Base-by-base conservation (phyloP, 2,797 vertebrate genomes). In the Hemitrygon akajei region DNA sequence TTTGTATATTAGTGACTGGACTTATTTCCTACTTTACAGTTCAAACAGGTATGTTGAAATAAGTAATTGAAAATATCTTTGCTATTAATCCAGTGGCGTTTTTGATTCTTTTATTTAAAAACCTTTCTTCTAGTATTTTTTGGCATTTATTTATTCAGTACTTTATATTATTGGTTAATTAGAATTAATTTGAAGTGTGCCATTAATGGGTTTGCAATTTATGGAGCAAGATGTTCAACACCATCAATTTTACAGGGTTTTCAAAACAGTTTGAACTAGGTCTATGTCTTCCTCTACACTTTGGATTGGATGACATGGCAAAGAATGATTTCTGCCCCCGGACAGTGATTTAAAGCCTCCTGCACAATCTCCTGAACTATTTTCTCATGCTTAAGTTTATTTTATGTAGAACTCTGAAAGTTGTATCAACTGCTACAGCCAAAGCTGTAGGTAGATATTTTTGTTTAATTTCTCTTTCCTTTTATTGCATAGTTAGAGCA, bases 11-110 rank as follows among this genome's bases (percentile, higher is more conserved):
- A 58, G 25, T 58, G 11, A n/a, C 18, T 6, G 71, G 71, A 56
- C 5, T 93, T 27, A n/a, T n/a, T 16, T 56, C 47, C 69, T 58
- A 9, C 22, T 58, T 40, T n/a, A 27, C 40, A n/a, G 69, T 76
- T 76, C 69, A 75, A 93, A 40, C 91, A 93, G 91, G 91, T 93
- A 93, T n/a, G 73, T 91, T 93, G 12, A 47, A 76, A 58, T 30
- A 76, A 40, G 76, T 75, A 7, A 58, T 93, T 76, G 71, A 40
- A 75, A 56, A 56, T 56, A 75, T 25, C 10, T 58, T 37, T 27
- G 56, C 25, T 56, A 76, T n/a, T 76, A 1, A 56, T 93, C 25
- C 71, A 69, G 69, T 76, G 56, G 3, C 40, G 10, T 10, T 75
- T 76, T 89, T 22, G 1, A 34, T 69, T 34, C 84, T 66, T 58